phyloP scores from a whole-genome alignment of 2,113 vertebrate genomes.

The Pygathrix nemaeus region DNA sequence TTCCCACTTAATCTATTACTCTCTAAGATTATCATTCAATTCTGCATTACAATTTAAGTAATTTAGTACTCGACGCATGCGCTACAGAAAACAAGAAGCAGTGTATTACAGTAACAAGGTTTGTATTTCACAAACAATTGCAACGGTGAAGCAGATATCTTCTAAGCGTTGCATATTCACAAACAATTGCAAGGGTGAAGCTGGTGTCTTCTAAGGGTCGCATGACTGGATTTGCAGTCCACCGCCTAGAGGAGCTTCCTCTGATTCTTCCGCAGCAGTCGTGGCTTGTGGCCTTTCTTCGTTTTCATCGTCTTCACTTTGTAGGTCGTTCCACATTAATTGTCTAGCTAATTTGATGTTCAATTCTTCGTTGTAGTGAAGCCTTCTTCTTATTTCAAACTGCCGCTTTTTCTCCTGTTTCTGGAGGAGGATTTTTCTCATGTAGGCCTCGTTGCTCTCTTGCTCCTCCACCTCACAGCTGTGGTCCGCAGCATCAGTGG shows the following conservation, averaged over 20 bases:
- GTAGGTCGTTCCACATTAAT: slow-evolving; percentile 86
- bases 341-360: slow-evolving; percentile 88
- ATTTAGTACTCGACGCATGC: slow-evolving; percentile 69
- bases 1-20: slow-evolving; percentile 63
- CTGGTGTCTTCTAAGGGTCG: neutral
- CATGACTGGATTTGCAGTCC: neutral
- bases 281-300: slow-evolving; percentile 80
- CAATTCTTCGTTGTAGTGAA: slow-evolving; percentile 88
- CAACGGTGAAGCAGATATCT: neutral
- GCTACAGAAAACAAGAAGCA: neutral
- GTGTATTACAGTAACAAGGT: neutral
- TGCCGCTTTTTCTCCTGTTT: slow-evolving; percentile 83
- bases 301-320: slow-evolving; percentile 74
- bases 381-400: slow-evolving; percentile 90
- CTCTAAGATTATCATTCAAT: slow-evolving; percentile 69
- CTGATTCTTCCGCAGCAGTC: neutral
- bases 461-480: fast-evolving
- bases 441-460: fast-evolving
- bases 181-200: neutral
- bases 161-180: neutral
- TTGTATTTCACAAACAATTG: neutral
- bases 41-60: slow-evolving; percentile 76
- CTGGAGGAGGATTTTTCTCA: neutral
- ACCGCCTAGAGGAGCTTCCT: neutral
- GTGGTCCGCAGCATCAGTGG: fast-evolving